Base-by-base conservation (phyloP, 2,113 vertebrate species). In the Pseudorasbora parva region DNA sequence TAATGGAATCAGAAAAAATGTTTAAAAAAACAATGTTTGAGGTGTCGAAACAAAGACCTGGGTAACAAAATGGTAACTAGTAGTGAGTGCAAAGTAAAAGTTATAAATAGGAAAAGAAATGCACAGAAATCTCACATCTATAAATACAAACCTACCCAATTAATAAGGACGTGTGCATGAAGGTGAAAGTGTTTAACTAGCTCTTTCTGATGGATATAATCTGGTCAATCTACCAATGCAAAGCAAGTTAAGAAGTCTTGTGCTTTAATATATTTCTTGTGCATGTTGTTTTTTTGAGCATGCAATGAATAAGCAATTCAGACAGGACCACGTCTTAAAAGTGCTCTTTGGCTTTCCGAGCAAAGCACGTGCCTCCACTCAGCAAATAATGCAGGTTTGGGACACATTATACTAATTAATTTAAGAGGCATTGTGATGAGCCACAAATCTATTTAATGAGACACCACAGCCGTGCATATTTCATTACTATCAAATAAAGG, bases 351-450 rank as follows among this genome's bases (percentile, higher is more conserved):
- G 25, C 15, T 75, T 54, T 56, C 14, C 56, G 33, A 77, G 17
- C n/a, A 5, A 45, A 49, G 59, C 77, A 49, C 19, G 37, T 47
- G 77, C 43, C 77, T 64, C 59, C 17, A 64, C 77, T 64, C 37
- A 19, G 77, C 43, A 79, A 49, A 79, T 64, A 79, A 79, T 33
- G 59, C 77, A 79, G 77, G 77, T 64, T 79, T 79, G 77, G 59
- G 77, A 79, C 77, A 79, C 57, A 79, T 79, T 69, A 69, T n/a
- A 69, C 64, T 56, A 69, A 81, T 80, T 80, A 51, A 80, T 81
- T 69, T 21, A 69, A 69, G 64, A 81, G 19, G 27, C 62, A 81
- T 81, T 69, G 68, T 54, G 62, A 69, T 59, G 54, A 60, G 75
- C 30, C 75, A 78, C 75, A 60, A 60, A 78, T 69, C 64, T 21